Percentiles rank a stretch among this genome's conserved stretches.
phyloP scores from a whole-genome alignment of 2,113 vertebrate species.

The Erpornis zantholeuca region DNA sequence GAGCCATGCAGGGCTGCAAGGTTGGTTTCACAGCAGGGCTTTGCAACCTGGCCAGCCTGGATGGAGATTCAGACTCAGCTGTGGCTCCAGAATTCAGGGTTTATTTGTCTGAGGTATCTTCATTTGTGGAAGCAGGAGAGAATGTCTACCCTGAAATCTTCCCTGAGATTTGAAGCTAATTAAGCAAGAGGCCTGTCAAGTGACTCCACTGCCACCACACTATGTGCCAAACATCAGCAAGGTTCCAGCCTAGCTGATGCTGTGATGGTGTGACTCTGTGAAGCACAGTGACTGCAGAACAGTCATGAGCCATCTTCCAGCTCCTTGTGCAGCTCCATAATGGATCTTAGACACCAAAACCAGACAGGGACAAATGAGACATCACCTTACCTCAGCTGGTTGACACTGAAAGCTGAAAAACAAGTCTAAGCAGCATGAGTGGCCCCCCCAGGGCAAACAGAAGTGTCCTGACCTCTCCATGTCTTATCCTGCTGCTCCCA shows the following conservation, averaged over 20 bases:
- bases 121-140: not conserved
- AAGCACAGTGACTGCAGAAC: not conserved
- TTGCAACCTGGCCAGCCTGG: not conserved
- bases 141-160: not conserved
- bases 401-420: not conserved
- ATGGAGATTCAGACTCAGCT: not conserved
- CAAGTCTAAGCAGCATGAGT: accelerated
- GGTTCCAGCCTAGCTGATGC: not conserved
- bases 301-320: not conserved
- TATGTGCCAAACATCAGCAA: not conserved
- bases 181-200: not conserved
- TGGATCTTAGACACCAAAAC: not conserved
- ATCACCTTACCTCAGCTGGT: not conserved
- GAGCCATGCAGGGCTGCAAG: not conserved
- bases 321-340: not conserved
- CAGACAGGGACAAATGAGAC: not conserved
- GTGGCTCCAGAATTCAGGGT: not conserved
- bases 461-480: not conserved
- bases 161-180: not conserved
- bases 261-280: not conserved
- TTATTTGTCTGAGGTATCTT: not conserved
- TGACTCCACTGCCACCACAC: not conserved
- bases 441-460: not conserved
- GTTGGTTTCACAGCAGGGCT: not conserved
- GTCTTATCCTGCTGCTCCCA: not conserved